Base-by-base conservation (phyloP, 2,113 vertebrate species). In the Martes martes region DNA sequence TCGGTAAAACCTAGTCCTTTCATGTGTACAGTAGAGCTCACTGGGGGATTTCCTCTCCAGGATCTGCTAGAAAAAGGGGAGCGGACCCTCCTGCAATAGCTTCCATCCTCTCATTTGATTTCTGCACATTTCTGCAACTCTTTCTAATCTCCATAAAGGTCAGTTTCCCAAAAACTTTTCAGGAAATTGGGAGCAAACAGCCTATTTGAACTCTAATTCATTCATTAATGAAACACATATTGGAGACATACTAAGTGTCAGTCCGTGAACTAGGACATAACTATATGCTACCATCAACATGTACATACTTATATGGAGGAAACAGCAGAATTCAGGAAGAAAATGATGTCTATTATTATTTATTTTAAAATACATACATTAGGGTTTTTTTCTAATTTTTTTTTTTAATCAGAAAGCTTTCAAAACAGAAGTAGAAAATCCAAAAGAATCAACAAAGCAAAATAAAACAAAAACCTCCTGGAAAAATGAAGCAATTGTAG, bases 351-450 rank as follows among this genome's bases (percentile, higher is more conserved):
- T 59, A 50, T 31, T 36, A n/a, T 36, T 19, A 45, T 33, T 31
- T 59, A 88, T 15, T 65, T 15, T 15, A 63, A 84, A 52, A 52
- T 61, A 47, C 1, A 82, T n/a, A 57, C 7, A 3, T 26, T n/a
- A 39, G 39, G 3, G 1, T 14, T 24, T 59, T 80, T 36, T 9
- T 45, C 65, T 10, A 36, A 65, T 36, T 88, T 47, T 76, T 91
- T 7, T 47, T 81, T 50, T 50, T 50, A 84, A 36, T 61, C 47
- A 82, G 33, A 69, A 81, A 83, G 7, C 52, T 73, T 89, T 91
- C n/a, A 69, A 92, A 95, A 76, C 11, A 79, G 74, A 89, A 94
- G n/a, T 31, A 84, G 28, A 89, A 95, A 94, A 63, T 42, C 7
- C 7, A 52, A 89, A 67, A 57, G 11, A 67, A 55, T 7, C 55